Evolutionary conservation across 2,113 vertebrate genomes (phyloP).

Genomic region (Hypocryptadius cinnamomeus): DNA sequence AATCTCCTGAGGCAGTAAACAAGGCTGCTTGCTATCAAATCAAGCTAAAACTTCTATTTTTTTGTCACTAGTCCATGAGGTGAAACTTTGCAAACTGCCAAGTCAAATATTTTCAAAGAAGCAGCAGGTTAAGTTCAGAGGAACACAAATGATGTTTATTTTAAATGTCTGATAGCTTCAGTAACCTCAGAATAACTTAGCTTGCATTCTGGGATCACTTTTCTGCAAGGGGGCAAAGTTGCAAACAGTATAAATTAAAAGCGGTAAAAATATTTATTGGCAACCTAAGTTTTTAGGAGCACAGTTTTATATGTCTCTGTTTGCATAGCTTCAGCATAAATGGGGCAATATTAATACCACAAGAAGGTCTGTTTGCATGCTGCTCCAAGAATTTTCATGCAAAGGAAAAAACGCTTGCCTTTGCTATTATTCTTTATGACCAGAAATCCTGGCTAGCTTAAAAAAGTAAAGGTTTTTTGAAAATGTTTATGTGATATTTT

Average conservation of each 20-base stretch:
- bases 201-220: neutral
- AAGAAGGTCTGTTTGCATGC: slow-evolving; percentile 48
- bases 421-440: neutral
- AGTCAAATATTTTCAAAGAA: neutral
- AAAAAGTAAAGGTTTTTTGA: neutral
- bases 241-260: neutral
- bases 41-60: neutral
- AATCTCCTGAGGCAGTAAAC: neutral
- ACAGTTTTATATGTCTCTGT: slow-evolving; percentile 66
- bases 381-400: slow-evolving; percentile 63
- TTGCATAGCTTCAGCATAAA: slow-evolving; percentile 44
- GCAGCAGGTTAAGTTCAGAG: neutral
- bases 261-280: slow-evolving; percentile 47
- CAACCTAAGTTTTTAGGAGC: slow-evolving; percentile 28
- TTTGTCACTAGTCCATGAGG: neutral
- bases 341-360: slow-evolving; percentile 60
- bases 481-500: neutral
- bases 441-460: neutral
- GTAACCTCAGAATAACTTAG: neutral
- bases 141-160: neutral
- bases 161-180: neutral
- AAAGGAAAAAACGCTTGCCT: neutral
- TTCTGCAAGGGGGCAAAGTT: neutral
- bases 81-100: neutral
- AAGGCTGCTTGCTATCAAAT: neutral